Evolutionary conservation across 2,888 invertebrate genomes (phyloP).

Genomic region (Dryococelus australis): DNA sequence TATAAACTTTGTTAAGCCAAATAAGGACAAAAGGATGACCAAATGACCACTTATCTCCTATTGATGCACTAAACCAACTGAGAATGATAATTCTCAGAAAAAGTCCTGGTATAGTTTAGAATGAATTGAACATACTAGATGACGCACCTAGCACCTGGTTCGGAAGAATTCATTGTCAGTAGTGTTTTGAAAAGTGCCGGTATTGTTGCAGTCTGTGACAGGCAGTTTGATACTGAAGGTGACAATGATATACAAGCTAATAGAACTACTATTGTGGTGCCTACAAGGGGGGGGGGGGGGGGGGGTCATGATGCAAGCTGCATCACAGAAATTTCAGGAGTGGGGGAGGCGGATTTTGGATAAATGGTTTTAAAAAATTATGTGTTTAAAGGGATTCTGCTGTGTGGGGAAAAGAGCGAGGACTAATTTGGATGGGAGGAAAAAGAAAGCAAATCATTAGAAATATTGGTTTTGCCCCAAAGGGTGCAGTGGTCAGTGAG

Average conservation of each 20-base stretch:
- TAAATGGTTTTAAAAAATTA: too few relatives aligned
- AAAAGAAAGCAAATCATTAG: too few relatives aligned
- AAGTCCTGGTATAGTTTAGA: not conserved
- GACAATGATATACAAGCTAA: not conserved
- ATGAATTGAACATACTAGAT: not conserved
- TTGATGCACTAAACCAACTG: not conserved
- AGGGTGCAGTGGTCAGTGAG: too few relatives aligned
- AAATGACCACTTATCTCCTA: not conserved
- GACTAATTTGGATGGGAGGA: too few relatives aligned
- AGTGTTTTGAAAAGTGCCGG: not conserved
- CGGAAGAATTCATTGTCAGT: not conserved
- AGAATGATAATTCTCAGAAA: not conserved
- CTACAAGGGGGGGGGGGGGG: too few relatives aligned
- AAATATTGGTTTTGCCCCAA: too few relatives aligned
- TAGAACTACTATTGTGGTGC: too few relatives aligned
- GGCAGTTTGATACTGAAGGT: not conserved
- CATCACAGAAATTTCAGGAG: too few relatives aligned
- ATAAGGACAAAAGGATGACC: not conserved
- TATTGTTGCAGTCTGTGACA: not conserved
- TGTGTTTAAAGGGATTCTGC: too few relatives aligned
- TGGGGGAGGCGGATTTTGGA: too few relatives aligned
- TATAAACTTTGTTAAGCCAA: not conserved
- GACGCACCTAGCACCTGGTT: not conserved
- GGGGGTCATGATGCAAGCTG: too few relatives aligned
- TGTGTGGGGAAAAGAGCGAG: too few relatives aligned